Conservation (phyloP, 2,888 invertebrate genomes). For the Idaea aversata region DNA sequence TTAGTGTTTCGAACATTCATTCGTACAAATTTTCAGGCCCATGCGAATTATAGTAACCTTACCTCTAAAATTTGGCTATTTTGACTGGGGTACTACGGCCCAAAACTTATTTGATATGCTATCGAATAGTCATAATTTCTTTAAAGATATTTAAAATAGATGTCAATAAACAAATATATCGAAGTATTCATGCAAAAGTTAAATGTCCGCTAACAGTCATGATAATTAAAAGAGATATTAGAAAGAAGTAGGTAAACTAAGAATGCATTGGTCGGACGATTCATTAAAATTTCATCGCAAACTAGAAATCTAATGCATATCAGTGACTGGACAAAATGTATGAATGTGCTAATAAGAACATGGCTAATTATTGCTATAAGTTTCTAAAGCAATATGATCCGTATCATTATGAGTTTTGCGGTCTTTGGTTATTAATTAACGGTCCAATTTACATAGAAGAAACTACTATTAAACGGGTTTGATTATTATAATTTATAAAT, state of each 20-base stretch:
- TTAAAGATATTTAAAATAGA: neutral
- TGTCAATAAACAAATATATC: neutral
- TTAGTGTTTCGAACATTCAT: too few relatives aligned
- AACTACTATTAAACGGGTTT: constrained; percentile 2
- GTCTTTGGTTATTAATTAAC: neutral
- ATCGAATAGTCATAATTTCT: too few relatives aligned
- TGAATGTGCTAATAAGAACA: neutral
- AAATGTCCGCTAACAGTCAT: constrained; percentile 1
- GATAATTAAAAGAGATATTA: constrained; percentile 11
- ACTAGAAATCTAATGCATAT: constrained; percentile 31
- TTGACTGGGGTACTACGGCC: too few relatives aligned
- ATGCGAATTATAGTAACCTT: too few relatives aligned
- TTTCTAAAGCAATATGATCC: constrained; percentile 4
- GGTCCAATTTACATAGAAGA: neutral
- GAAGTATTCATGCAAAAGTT: neutral
- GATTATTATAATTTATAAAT: constrained; percentile 8
- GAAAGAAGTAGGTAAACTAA: constrained; percentile 25
- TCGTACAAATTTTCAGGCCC: too few relatives aligned
- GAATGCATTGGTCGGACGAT: constrained; percentile 25
- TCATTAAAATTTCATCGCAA: constrained; percentile 38
- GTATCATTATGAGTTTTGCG: constrained; percentile 1
- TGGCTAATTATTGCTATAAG: constrained; percentile 5
- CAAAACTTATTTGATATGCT: too few relatives aligned
- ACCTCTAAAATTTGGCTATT: too few relatives aligned
- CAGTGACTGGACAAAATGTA: constrained; percentile 22